A percentile compares a stretch with the other conserved stretches of the same genome.
Conservation (phyloP, 2,113 vertebrate genomes). For the Spea bombifrons region DNA sequence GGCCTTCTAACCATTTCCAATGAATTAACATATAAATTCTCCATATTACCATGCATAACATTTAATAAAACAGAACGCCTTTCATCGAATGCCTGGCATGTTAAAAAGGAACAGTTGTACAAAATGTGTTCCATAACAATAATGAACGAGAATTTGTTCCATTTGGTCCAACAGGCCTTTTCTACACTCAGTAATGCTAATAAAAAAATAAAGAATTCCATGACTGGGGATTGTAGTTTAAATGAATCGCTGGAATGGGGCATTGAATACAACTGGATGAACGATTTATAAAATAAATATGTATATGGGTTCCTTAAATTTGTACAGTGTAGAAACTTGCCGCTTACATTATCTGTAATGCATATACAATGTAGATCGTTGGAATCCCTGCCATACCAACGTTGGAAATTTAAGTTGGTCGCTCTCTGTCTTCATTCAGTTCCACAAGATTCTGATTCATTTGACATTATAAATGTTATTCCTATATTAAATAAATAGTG, state of each 20-base stretch:
- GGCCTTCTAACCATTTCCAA: background rate
- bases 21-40: conserved; percentile 3
- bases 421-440: background rate
- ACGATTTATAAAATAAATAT: background rate
- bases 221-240: background rate
- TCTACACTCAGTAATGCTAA: background rate
- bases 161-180: background rate
- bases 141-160: background rate
- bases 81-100: background rate
- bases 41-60: background rate
- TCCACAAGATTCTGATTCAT: background rate
- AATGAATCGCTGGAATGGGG: background rate
- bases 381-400: background rate
- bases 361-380: background rate
- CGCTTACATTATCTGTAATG: background rate
- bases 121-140: background rate
- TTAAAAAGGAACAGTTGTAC: background rate
- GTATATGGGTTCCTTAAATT: background rate
- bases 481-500: background rate
- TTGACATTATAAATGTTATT: background rate
- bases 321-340: background rate
- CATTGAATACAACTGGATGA: background rate
- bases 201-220: background rate
- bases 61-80: conserved; percentile 1
- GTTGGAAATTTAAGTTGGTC: background rate